Base-by-base conservation (phyloP, 2,113 vertebrate genomes). In the Oreotrochilus melanogaster region DNA sequence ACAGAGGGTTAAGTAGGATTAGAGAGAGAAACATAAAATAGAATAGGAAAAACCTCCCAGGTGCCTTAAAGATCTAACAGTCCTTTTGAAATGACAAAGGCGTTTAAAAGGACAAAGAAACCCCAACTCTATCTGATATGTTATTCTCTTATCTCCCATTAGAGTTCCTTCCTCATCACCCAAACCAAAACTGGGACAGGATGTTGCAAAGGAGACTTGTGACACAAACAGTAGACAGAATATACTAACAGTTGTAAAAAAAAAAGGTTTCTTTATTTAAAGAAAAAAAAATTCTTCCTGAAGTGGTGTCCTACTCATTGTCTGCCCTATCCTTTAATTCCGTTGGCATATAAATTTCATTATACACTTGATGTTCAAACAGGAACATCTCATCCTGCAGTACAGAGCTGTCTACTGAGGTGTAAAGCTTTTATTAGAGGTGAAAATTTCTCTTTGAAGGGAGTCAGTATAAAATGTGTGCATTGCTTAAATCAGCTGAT, bases 1-100 rank as follows among this genome's bases (percentile, higher is more conserved):
- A 14, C 6, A n/a, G 13, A 79, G 28, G 31, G 47, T 14, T 11
- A 13, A 82, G 6, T 61, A 62, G 37, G 73, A 86, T 73, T 80
- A 88, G 16, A 89, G 21, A 33, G 12, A 69, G 15, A n/a, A n/a
- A 93, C 31, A 83, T 80, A 62, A 89, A 95, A 82, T 58, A 51
- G 56, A 93, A 88, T 66, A 90, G 7, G 25, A 53, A 88, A 94
- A 88, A 28, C 1, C 7, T 73, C 18, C 13, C 2, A 51, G 21
- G 11, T 83, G 35, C 4, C 43, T 74, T n/a, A 80, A 75, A 71
- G 62, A 88, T 75, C 66, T 83, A 57, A 19, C 2, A 66, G 42
- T 9, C 11, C 33, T 92, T 92, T 90, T 88, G 85, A 97, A 93
- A 67, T 86, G 75, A 90, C 62, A 89, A 89, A 76, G 71, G 45